Evolutionary conservation across 1,140 invertebrate species (phyloP), one percentile per base, ranked within the genome.

Genomic region (Brachionus manjavacas): DNA sequence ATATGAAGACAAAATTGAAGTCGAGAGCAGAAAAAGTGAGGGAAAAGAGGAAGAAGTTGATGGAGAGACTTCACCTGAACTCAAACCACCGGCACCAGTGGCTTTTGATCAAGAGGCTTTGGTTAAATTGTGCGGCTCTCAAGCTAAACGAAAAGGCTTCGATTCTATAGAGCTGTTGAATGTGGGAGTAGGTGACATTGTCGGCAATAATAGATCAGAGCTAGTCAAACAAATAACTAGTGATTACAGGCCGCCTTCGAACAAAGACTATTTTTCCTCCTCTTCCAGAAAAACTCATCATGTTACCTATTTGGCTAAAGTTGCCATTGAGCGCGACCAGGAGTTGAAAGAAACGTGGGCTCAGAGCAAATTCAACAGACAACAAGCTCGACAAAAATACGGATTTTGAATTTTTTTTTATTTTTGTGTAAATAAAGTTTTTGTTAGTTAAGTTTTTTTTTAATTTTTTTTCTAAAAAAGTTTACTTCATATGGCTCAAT

Each of bases 261-360:
- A 81, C 20, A 81, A 81, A 64, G 79, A 81, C 49, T 81, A 81
- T 16, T 81, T 81, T 81, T n/a, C 20, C 2, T 60, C 52, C 4
- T 81, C 79, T 2, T 81, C 79, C 4, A 16, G 52, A 20, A 41
- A 46, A 20, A 81, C 52, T 3, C 79, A 81, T 39, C 79, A 81
- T n/a, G 41, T 81, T 3, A 81, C 79, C 16, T 81, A 81, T 46
- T 81, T 81, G 41, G 79, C 79, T 4, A 64, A 81, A 64, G 79
- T 81, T 14, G 79, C 79, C 23, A 25, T 64, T 11, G 79, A 81
- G 14, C 49, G 79, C 8, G 79, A 81, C 20, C 52, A 60, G 1
- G 79, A 81, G 25, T 16, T 81, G 4, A 60, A 23, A 11, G 60
- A 81, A 12, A 12, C 11, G 12, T 81, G 79, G 79, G 49, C 79